These are phyloP conservation scores for Apamea crenata DNA, from an alignment of 2,888 invertebrate genomes.

Conservation along the genomic window DNA sequence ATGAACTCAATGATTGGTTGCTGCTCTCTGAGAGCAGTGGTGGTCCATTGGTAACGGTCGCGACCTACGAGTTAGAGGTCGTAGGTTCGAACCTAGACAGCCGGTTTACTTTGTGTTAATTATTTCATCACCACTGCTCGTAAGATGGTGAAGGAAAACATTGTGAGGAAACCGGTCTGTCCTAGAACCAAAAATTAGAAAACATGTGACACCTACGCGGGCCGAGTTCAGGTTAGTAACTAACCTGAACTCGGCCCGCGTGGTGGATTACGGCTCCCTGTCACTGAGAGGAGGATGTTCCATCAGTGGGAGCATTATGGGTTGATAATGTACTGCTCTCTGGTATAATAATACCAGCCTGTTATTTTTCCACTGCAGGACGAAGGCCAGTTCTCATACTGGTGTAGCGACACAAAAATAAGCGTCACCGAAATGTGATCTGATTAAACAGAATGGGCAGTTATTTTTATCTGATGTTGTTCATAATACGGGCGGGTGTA, in stretches of 20 bases:
- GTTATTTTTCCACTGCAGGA: not conserved
- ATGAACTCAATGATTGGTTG: not conserved
- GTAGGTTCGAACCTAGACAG: not conserved
- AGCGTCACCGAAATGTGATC: slow-evolving; percentile 32
- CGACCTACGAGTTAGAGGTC: not conserved
- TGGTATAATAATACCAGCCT: not conserved
- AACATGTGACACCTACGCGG: not conserved
- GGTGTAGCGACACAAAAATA: slow-evolving; percentile 23
- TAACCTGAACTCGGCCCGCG: not conserved
- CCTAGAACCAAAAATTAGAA: not conserved
- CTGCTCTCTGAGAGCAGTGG: not conserved
- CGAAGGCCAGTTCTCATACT: not conserved
- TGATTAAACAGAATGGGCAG: slow-evolving; percentile 39
- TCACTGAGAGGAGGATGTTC: not conserved
- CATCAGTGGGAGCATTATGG: not conserved
- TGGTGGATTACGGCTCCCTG: not conserved
- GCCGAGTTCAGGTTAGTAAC: no score
- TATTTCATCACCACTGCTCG: not conserved
- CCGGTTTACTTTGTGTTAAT: not conserved
- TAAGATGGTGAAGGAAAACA: not conserved
- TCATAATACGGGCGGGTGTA: slow-evolving; percentile 16
- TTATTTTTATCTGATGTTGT: slow-evolving; percentile 46
- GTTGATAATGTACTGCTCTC: not conserved
- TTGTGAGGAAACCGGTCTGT: not conserved
- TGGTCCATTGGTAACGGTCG: not conserved